Conservation (phyloP, 2,113 vertebrate species). For the Scomber japonicus region DNA sequence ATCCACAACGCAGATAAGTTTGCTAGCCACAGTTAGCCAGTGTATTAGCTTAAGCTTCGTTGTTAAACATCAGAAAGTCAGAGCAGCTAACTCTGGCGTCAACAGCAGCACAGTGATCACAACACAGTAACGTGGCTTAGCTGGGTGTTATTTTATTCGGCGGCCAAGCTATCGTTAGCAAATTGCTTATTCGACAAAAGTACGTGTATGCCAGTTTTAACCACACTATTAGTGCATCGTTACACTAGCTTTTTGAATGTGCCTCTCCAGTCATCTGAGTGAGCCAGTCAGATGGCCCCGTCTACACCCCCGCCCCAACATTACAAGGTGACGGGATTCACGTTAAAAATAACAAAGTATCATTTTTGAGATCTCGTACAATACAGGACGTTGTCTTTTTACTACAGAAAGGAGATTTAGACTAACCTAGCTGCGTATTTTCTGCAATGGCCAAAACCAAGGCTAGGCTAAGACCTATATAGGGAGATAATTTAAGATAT, state of each 20-base stretch:
- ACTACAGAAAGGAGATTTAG: not conserved
- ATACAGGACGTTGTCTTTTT: constrained; percentile 20
- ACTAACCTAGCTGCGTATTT: constrained; percentile 8
- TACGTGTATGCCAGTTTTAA: not conserved
- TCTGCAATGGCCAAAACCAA: constrained; percentile 1
- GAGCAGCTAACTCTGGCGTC: constrained; percentile 14
- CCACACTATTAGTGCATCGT: not conserved
- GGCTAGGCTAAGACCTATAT: not conserved
- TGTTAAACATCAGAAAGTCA: constrained; percentile 17
- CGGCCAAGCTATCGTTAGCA: not conserved
- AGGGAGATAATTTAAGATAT: constrained; percentile 1
- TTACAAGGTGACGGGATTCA: constrained; percentile 27
- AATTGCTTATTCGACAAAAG: not conserved
- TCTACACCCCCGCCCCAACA: constrained; percentile 56
- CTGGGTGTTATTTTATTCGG: not conserved
- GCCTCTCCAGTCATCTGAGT: constrained; percentile 15
- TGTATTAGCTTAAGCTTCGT: constrained; percentile 32
- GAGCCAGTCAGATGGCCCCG: constrained; percentile 30
- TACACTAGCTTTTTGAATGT: constrained; percentile 4
- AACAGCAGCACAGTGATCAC: not conserved
- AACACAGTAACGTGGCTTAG: constrained; percentile 20
- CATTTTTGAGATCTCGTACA: constrained; percentile 41
- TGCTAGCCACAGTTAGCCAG: constrained; percentile 11
- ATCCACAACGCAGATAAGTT: not conserved
- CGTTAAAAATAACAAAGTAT: constrained; percentile 40